These are phyloP conservation scores for Holothuria glaberrima DNA, from an alignment of 35 echinoderm and acorn worm genomes.

Conservation along the genomic window DNA sequence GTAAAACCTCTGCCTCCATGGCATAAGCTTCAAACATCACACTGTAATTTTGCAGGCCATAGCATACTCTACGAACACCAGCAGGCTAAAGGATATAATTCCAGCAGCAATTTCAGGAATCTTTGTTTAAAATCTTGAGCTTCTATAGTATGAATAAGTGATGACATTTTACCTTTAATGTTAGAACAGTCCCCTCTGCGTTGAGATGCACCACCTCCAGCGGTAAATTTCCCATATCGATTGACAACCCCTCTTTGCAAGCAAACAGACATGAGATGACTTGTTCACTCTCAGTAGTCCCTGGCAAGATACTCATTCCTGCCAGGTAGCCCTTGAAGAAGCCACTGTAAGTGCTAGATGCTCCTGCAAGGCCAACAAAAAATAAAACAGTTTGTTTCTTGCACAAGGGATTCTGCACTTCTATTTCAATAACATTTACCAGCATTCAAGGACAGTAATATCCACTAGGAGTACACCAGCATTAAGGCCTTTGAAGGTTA, in stretches of 20 bases:
- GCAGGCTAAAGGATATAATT: too few relatives aligned
- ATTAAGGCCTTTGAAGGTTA: too few relatives aligned
- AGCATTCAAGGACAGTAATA: background rate
- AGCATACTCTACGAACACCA: too few relatives aligned
- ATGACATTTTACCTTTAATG: slow-evolving; percentile 68
- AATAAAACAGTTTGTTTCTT: too few relatives aligned
- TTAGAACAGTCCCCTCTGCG: slow-evolving; percentile 67
- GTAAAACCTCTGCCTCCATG: too few relatives aligned
- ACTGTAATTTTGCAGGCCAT: too few relatives aligned
- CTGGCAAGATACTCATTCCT: slow-evolving; percentile 85
- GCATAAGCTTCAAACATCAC: too few relatives aligned
- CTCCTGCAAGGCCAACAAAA: slow-evolving; percentile 67
- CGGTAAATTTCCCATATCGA: slow-evolving; percentile 72
- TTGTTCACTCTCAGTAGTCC: slow-evolving; percentile 60
- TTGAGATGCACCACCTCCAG: slow-evolving; percentile 72
- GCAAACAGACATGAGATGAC: slow-evolving; percentile 80
- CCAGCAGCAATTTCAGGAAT: too few relatives aligned
- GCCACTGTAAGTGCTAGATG: slow-evolving; percentile 60
- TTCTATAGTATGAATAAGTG: too few relatives aligned
- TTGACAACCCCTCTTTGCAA: slow-evolving; percentile 92
- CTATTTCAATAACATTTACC: background rate
- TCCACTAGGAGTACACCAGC: too few relatives aligned
- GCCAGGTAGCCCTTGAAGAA: slow-evolving; percentile 92
- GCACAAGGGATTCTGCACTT: too few relatives aligned
- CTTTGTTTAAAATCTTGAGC: too few relatives aligned